Evolutionary conservation across 2,888 invertebrate genomes (phyloP), one percentile per base, ranked within the genome.

Genomic region (Toxonevra muliebris): DNA sequence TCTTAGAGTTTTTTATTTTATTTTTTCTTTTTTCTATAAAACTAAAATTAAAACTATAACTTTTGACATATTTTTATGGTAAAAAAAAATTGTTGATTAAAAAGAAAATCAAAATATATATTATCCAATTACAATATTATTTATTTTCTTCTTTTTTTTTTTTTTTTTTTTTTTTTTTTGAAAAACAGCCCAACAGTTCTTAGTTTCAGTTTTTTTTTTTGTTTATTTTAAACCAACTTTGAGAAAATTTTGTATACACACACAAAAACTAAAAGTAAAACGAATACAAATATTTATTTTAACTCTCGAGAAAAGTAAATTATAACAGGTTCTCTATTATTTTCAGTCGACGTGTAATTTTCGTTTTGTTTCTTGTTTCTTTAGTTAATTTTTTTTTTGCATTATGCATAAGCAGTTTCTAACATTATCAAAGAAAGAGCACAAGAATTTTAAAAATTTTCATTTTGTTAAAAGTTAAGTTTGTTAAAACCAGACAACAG

Each of bases 121-220:
- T 43, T 52, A 20, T 41, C 55, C 62, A 60, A 60, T 40, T 40
- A 40, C 50, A 50, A 62, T 54, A 53, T 53, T 54, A 20, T 62
- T 40, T 20, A 50, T 59, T 53, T 57, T 62, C 61, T 45, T 30
- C 41, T 45, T 43, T 52, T 60, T 69, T 57, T 55, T 52, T 65
- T 69, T 71, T 66, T 73, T 71, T 62, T 63, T 69, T 69, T 71
- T 62, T 66, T 74, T 72, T 70, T 61, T 65, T 72, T 72, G 73
- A 70, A 69, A 65, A 61, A 63, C 61, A 45, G 57, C 65, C 71
- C 60, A 65, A 61, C 42, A 41, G 20, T 50, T 41, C 52, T 15
- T 42, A 53, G 42, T 52, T 53, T 58, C 15, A 15, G 17, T 17
- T 42, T 42, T 17, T 12, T 70, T 66, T 9, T n/a, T 15, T 13